Base-by-base conservation (phyloP, 2,797 vertebrate species). In the Cottoperca gobio region DNA sequence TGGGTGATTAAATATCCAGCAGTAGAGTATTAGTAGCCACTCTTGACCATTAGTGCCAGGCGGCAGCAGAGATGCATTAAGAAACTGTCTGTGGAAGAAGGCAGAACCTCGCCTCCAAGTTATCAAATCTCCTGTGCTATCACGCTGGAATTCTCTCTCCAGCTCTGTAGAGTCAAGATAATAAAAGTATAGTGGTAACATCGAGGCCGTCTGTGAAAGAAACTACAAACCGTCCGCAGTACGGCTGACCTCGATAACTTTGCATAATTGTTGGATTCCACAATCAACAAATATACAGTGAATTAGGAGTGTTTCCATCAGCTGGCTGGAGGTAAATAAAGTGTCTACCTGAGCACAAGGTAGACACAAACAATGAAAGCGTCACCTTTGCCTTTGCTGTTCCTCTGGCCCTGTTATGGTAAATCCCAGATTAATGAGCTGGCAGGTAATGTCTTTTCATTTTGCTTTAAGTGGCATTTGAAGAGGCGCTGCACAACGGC, bases 1-100 rank as follows among this genome's bases (percentile, higher is more conserved):
- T 88, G 92, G 90, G 91, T 93, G 94, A 96, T 95, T 95, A 94
- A 94, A 94, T 92, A 94, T 91, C 93, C 89, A 92, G 86, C 88
- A 87, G 86, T 73, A 87, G 92, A 92, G 89, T 89, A 93, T 95
- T 92, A 92, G 92, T 85, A 88, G 87, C 83, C 88, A 89, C 84
- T 93, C 88, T 89, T 92, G 91, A 91, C 92, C 90, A 90, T 94
- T 90, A 93, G 90, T 91, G 89, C 83, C 83, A 86, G 60, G 69
- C 78, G 24, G 83, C 77, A 79, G 87, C 77, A 80, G 69, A 66
- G 82, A 85, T 54, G 74, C 78, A 85, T 83, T 76, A 71, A 84
- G 73, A 75, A 89, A 70, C 66, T 85, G 86, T 89, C 83, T 59
- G 68, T 82, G 73, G 79, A 66, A n/a, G 65, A 72, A 83, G 52